Evolutionary conservation across 2,888 invertebrate species (phyloP), one percentile per base, ranked within the genome.

Genomic region (Coenonympha glycerion): DNA sequence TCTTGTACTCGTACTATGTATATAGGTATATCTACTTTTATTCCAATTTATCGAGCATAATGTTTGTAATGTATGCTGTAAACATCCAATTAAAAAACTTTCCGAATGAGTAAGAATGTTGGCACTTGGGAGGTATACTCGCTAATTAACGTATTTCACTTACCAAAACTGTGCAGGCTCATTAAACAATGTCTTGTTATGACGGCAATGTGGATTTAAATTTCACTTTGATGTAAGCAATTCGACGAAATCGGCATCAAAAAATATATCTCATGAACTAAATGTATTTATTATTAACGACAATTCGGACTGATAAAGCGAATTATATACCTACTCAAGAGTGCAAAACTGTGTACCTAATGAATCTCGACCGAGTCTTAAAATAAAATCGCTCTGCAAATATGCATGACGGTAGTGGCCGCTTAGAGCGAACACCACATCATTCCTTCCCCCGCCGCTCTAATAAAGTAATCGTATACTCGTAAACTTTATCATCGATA

Each of bases 391-490:
- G 8, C 24, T 22, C 22, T 24, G n/a, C 24, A 30, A 30, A 50
- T 41, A 33, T 37, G 48, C 16, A 49, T 42, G 41, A 33, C 26
- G 47, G 22, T 28, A 19, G 21, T 34, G 6, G 24, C 6, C 24
- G 22, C 15, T 44, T 22, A 33, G 44, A 45, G 18, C 26, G 9
- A 34, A 34, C 24, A 45, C 45, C 45, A 24, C 34, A 24, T 45
- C 18, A 15, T 21, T 44, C 36, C 37, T 37, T 28, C 47, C 48
- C 53, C 58, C 59, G 41, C 55, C 61, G 62, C 58, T 61, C 57
- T 58, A 66, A 70, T 72, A 66, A 71, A 72, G 73, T 60, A 61
- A 72, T 72, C 62, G 58, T 52, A 56, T 52, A 64, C 52, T 72
- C 62, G 58, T 52, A 56, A 50, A 64, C 52, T 36, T 46, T 39